A percentile compares a stretch with the other conserved stretches of the same genome.
phyloP scores from a whole-genome alignment of 2,113 vertebrate genomes.

The Oxygymnocypris stewartii region DNA sequence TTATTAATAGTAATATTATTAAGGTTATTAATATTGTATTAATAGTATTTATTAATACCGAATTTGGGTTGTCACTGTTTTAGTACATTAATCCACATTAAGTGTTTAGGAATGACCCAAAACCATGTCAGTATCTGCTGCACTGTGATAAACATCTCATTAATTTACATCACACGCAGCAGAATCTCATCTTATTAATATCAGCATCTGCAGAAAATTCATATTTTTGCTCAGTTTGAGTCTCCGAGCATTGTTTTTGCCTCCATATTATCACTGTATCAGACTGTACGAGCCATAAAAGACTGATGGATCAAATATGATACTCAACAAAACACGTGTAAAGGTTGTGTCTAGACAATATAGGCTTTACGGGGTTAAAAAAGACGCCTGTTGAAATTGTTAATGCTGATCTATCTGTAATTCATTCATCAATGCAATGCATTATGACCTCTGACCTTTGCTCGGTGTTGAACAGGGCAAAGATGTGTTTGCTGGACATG shows the following conservation, averaged over 20 bases:
- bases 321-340: neutral
- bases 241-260: neutral
- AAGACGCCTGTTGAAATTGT: neutral
- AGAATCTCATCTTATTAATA: neutral
- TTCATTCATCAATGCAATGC: neutral
- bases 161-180: neutral
- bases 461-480: conserved; percentile 98
- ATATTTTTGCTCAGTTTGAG: neutral
- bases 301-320: neutral
- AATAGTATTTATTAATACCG: too few species aligned
- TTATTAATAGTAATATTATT: too few species aligned
- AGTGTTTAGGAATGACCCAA: too few species aligned
- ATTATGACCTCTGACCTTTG: conserved; percentile 81
- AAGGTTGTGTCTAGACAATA: too few species aligned
- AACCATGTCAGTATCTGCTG: too few species aligned
- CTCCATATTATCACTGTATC: neutral
- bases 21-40: too few species aligned
- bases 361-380: neutral
- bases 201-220: neutral
- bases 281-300: neutral
- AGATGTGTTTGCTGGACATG: conserved; percentile 99
- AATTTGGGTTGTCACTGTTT: too few species aligned
- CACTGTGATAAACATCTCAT: too few species aligned
- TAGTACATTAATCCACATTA: too few species aligned
- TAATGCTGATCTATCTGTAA: neutral